Conservation (phyloP, 1,140 invertebrate species). For the Pentalonia nigronervosa region DNA sequence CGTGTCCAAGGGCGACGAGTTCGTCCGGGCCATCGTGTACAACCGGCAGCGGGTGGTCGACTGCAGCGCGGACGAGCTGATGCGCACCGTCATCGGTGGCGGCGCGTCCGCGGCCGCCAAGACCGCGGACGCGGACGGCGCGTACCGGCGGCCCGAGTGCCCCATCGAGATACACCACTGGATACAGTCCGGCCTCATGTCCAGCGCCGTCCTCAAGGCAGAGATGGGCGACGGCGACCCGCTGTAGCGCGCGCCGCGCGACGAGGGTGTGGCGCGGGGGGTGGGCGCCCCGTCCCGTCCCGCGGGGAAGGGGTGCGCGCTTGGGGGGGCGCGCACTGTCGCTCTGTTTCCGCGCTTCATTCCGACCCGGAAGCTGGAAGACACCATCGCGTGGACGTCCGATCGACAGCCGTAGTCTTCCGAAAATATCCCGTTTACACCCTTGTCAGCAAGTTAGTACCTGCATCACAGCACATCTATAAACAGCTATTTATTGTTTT, state of each 20-base stretch:
- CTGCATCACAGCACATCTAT: no score
- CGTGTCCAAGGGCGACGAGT: slow-evolving; percentile 76
- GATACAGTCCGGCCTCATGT: slow-evolving; percentile 76
- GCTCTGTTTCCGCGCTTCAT: no score
- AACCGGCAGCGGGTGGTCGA: slow-evolving; percentile 78
- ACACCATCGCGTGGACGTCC: no score
- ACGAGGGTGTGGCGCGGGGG: no score
- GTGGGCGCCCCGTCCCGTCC: neutral
- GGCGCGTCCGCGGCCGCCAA: slow-evolving; percentile 64
- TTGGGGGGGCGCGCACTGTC: no score
- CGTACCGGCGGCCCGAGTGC: slow-evolving; percentile 67
- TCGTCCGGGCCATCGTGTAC: slow-evolving; percentile 81
- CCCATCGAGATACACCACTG: slow-evolving; percentile 71
- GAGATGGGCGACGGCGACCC: slow-evolving; percentile 61
- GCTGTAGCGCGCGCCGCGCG: neutral
- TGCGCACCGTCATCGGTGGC: slow-evolving; percentile 65
- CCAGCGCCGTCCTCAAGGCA: slow-evolving; percentile 69
- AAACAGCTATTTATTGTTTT: no score
- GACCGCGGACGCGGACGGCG: slow-evolving; percentile 59
- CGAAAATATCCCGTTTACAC: no score
- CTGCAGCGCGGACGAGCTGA: slow-evolving; percentile 71
- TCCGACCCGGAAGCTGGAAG: no score
- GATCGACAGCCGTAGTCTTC: no score
- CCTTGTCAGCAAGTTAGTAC: no score
- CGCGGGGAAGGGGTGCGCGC: no score